These are phyloP conservation scores for Diadema setosum DNA, from an alignment of 35 echinoderm and acorn worm genomes.

Conservation along the genomic window DNA sequence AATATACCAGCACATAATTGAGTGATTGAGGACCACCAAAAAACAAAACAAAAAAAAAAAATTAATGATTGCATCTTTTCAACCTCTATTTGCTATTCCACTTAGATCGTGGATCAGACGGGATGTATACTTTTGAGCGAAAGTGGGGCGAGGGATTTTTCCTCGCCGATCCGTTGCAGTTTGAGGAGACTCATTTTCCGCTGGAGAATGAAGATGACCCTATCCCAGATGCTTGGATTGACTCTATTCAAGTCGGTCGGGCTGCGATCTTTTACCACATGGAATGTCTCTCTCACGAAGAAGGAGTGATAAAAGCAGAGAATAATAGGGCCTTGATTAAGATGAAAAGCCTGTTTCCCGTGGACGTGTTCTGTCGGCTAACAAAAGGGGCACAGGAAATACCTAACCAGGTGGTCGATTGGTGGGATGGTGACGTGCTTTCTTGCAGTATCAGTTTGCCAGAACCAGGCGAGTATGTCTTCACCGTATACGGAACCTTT, in stretches of 20 bases:
- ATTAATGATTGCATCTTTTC: too few species aligned
- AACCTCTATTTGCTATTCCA: too few species aligned
- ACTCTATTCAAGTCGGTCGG: neutral
- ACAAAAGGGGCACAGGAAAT: neutral
- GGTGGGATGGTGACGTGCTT: neutral
- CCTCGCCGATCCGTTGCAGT: neutral
- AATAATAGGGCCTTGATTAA: neutral
- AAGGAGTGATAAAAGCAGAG: neutral
- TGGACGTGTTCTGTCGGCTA: neutral
- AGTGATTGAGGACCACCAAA: too few species aligned
- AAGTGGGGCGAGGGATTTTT: neutral
- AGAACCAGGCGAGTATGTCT: neutral
- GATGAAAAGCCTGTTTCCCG: neutral
- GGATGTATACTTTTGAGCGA: neutral
- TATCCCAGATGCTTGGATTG: neutral
- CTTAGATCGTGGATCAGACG: neutral
- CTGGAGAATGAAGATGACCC: neutral
- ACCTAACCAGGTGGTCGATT: neutral
- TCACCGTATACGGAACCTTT: neutral
- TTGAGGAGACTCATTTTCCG: neutral
- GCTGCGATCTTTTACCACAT: neutral
- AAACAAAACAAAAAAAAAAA: too few species aligned
- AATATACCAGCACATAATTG: too few species aligned
- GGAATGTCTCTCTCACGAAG: neutral
- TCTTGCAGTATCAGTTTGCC: neutral